A percentile compares a stretch with the other conserved stretches of the same genome.
phyloP scores from a whole-genome alignment of 2,113 vertebrate genomes.

The Brevimyrus niger region DNA sequence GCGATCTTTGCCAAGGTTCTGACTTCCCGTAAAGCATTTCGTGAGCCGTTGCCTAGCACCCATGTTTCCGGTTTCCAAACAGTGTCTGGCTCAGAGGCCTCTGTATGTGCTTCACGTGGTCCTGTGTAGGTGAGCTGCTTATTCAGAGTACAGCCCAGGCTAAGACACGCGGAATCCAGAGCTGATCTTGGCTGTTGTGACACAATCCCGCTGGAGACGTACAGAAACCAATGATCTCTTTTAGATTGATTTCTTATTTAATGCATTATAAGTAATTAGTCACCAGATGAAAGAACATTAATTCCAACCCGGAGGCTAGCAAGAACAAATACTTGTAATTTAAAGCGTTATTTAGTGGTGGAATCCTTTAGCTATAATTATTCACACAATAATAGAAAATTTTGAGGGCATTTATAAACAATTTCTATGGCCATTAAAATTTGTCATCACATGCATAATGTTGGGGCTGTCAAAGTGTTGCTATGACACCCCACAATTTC shows the following conservation, averaged over 20 bases:
- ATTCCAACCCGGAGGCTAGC: constrained; percentile 51
- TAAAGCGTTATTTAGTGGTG: constrained; percentile 34
- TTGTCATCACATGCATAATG: background rate
- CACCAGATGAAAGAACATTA: constrained; percentile 52
- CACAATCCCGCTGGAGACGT: background rate
- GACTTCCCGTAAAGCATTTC: constrained; percentile 28
- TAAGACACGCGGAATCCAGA: background rate
- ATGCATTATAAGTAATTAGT: constrained; percentile 54
- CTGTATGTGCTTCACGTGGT: background rate
- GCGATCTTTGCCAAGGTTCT: constrained; percentile 34
- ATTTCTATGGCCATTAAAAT: constrained; percentile 14
- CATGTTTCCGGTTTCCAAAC: background rate
- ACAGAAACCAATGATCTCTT: constrained; percentile 9
- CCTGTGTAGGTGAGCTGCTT: background rate
- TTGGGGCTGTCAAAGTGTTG: background rate
- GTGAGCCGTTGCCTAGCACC: background rate
- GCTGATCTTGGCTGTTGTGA: constrained; percentile 8
- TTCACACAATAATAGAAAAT: constrained; percentile 15
- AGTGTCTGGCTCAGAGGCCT: background rate
- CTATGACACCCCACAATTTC: background rate
- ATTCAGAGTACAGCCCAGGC: background rate
- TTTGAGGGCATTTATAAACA: constrained; percentile 2
- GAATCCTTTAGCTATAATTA: constrained; percentile 13
- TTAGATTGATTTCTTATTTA: constrained; percentile 46
- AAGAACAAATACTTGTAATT: constrained; percentile 39